These are phyloP conservation scores for Drosophila testacea DNA, from an alignment of 2,888 invertebrate species.

Conservation along the genomic window DNA sequence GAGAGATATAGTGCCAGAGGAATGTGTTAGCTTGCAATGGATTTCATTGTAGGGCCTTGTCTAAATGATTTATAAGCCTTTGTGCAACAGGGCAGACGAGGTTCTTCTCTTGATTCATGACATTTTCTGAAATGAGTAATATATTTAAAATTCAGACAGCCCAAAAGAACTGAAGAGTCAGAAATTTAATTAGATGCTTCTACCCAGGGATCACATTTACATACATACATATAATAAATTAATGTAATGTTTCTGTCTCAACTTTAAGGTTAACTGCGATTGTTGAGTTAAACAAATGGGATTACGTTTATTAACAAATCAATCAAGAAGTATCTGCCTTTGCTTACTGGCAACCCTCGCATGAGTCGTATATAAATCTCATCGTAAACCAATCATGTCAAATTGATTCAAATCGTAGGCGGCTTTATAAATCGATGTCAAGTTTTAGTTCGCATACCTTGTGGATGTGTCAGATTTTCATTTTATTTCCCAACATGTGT, in stretches of 20 bases:
- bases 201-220: background rate
- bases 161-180: conserved; percentile 5
- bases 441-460: background rate
- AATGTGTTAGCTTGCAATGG: conserved; percentile 3
- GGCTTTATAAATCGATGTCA: conserved; percentile 52
- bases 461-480: conserved; percentile 21
- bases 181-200: conserved; percentile 19
- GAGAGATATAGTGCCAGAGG: background rate
- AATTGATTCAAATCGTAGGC: conserved; percentile 53
- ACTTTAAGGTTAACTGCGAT: conserved; percentile 1
- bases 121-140: conserved; percentile 1
- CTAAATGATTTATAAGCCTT: conserved; percentile 52
- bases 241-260: background rate
- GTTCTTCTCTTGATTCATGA: conserved; percentile 32
- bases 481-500: conserved; percentile 1
- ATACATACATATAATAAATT: conserved; percentile 1
- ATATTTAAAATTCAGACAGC: conserved; percentile 19
- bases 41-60: conserved; percentile 16
- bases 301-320: conserved; percentile 12
- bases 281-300: background rate
- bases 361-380: conserved; percentile 54
- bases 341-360: conserved; percentile 8
- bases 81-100: conserved; percentile 1
- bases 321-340: conserved; percentile 7
- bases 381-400: conserved; percentile 72